Base-by-base conservation (phyloP, 1,140 invertebrate genomes). In the Agrilus planipennis region DNA sequence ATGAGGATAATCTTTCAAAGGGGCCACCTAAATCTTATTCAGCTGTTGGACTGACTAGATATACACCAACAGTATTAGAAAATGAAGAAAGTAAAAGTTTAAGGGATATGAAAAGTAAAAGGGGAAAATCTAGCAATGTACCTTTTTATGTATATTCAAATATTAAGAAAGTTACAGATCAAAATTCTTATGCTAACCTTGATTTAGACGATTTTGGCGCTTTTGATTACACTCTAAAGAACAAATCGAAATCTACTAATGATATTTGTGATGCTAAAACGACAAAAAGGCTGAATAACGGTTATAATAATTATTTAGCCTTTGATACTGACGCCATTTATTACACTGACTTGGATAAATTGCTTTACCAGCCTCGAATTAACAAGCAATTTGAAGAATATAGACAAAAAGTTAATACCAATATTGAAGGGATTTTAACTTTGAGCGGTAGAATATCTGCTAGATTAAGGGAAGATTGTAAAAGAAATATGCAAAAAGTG, bases 211-310 rank as follows among this genome's bases (percentile, higher is more conserved):
- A 15, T 29, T 11, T 15, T 3, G 15, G 11, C 15, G 28, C n/a
- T 29, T 29, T 29, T 12, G 16, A 3, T 17, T 6, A 4, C 4
- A 45, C 16, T 31, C 12, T 31, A 15, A 41, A 44, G 11, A 46
- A 39, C 37, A 55, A 54, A 46, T 54, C 54, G 2, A 52, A 45
- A 40, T 56, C 54, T n/a, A 50, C 47, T 3, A 52, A 56, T 14
- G 48, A 44, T 42, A 28, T 51, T 25, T 36, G 39, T 39, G 3
- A 41, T 32, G 4, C n/a, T n/a, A n/a, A n/a, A n/a, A n/a, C n/a
- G n/a, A n/a, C n/a, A n/a, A n/a, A n/a, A n/a, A n/a, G n/a, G n/a
- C n/a, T n/a, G n/a, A n/a, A n/a, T n/a, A n/a, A n/a, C n/a, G n/a
- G n/a, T n/a, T n/a, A n/a, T n/a, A n/a, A n/a, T n/a, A n/a, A n/a